These are phyloP conservation scores for Anguilla rostrata DNA, from an alignment of 2,113 vertebrate species.

Conservation along the genomic window DNA sequence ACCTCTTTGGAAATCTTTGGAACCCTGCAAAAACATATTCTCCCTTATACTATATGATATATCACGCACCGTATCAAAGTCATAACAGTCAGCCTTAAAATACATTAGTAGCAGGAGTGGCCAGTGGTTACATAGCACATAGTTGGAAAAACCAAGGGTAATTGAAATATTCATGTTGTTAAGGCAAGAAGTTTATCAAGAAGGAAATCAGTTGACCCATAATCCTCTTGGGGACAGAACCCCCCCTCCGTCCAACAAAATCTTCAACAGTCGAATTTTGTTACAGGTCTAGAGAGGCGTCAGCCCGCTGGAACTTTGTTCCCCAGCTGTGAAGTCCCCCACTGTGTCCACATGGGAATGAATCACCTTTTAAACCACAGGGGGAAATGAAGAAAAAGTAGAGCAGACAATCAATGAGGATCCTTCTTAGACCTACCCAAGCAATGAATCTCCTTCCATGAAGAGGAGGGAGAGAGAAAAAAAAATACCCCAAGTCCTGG, in stretches of 20 bases:
- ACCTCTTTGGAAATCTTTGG: background rate
- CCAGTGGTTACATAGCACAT: background rate
- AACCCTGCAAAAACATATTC: too few relatives aligned
- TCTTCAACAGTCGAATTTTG: background rate
- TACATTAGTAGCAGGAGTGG: background rate
- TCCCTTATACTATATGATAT: too few relatives aligned
- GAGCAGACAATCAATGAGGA: constrained; percentile 72
- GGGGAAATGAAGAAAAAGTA: constrained; percentile 53
- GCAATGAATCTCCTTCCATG: constrained; percentile 68
- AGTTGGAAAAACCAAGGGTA: background rate
- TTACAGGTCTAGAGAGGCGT: constrained; percentile 8
- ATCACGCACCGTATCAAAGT: too few relatives aligned
- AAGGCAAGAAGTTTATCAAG: background rate
- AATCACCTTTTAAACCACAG: constrained; percentile 79
- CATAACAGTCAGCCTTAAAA: too few relatives aligned
- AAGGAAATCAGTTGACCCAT: constrained; percentile 1
- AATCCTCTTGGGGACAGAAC: background rate
- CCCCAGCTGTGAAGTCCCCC: constrained; percentile 70
- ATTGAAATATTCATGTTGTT: constrained; percentile 2
- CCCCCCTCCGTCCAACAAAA: too few relatives aligned
- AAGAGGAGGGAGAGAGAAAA: constrained; percentile 41
- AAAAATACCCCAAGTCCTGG: constrained; percentile 76
- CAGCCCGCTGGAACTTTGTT: constrained; percentile 59
- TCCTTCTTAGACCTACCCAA: constrained; percentile 70
- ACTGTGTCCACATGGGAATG: constrained; percentile 72